These are phyloP conservation scores for Chrysomallon squamiferum DNA, from an alignment of 1,140 invertebrate genomes.

Conservation along the genomic window DNA sequence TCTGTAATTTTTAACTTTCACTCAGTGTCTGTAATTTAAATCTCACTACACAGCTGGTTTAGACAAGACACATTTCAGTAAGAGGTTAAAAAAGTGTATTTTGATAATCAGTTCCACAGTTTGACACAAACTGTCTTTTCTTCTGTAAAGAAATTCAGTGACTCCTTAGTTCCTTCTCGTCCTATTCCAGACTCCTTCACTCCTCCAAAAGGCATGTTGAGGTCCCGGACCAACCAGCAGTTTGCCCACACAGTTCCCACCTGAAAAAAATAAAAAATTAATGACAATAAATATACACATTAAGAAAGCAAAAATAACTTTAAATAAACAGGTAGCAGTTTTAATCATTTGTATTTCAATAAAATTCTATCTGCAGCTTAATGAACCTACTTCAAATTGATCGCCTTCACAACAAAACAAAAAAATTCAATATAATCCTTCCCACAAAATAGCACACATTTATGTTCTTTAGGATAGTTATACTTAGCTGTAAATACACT, in stretches of 20 bases:
- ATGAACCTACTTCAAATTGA: no score
- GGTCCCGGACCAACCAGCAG: slow-evolving; percentile 69
- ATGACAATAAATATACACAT: slow-evolving; percentile 9
- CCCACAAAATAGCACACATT: no score
- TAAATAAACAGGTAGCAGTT: background rate
- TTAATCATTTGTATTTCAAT: background rate
- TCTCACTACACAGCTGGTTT: no score
- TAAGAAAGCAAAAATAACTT: background rate
- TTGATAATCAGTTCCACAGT: slow-evolving; percentile 23
- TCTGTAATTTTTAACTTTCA: no score
- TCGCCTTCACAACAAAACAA: no score
- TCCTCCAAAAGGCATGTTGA: slow-evolving; percentile 73
- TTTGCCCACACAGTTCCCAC: slow-evolving; percentile 72
- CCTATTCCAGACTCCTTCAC: slow-evolving; percentile 70
- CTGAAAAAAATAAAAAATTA: slow-evolving; percentile 41
- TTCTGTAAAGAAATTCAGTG: slow-evolving; percentile 70
- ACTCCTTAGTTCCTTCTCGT: slow-evolving; percentile 68
- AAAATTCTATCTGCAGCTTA: background rate
- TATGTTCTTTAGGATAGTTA: no score
- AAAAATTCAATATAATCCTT: no score
- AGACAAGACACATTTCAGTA: no score
- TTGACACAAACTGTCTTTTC: slow-evolving; percentile 69
- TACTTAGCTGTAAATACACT: no score
- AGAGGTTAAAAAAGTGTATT: no score
- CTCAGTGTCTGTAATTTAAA: no score